Percentiles rank a stretch among this genome's conserved stretches.
phyloP scores from a whole-genome alignment of 1,140 invertebrate species.

The Pogonus chalceus region DNA sequence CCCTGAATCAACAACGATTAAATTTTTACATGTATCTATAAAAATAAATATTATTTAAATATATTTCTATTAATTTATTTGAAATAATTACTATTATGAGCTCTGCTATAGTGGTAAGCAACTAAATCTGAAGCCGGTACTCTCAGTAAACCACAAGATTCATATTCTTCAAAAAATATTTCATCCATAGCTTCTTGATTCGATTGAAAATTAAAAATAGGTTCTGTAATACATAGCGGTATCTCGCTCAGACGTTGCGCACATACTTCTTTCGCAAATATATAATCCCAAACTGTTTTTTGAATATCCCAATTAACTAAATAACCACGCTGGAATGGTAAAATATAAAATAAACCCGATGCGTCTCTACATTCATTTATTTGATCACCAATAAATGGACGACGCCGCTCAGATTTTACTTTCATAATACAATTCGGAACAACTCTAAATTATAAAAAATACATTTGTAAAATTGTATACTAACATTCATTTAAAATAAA shows the following conservation, averaged over 20 bases:
- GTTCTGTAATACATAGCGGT: conserved; percentile 86
- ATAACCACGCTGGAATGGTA: conserved; percentile 94
- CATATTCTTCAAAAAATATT: conserved; percentile 97
- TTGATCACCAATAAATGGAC: conserved; percentile 88
- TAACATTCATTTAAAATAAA: conserved; percentile 14
- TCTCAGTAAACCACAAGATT: conserved; percentile 73
- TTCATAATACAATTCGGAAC: conserved; percentile 97
- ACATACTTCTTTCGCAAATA: conserved; percentile 83
- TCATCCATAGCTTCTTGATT: conserved; percentile 90
- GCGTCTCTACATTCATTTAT: conserved; percentile 93
- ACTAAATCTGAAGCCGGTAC: conserved; percentile 66
- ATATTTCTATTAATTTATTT: conserved; percentile 16
- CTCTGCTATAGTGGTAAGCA: conserved; percentile 51
- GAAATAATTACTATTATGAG: conserved; percentile 28
- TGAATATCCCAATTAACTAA: conserved; percentile 92
- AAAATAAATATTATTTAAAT: conserved; percentile 1
- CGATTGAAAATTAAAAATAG: conserved; percentile 85
- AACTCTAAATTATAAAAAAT: conserved; percentile 41
- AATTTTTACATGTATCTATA: conserved; percentile 34
- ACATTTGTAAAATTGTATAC: conserved; percentile 12
- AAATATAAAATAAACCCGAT: conserved; percentile 86
- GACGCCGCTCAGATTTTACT: conserved; percentile 87
- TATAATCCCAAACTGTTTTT: conserved; percentile 93
- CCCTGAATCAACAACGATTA: conserved; percentile 84
- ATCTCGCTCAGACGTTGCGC: conserved; percentile 66